phyloP scores from a whole-genome alignment of 2,113 vertebrate species.

The Scartelaos histophorus region DNA sequence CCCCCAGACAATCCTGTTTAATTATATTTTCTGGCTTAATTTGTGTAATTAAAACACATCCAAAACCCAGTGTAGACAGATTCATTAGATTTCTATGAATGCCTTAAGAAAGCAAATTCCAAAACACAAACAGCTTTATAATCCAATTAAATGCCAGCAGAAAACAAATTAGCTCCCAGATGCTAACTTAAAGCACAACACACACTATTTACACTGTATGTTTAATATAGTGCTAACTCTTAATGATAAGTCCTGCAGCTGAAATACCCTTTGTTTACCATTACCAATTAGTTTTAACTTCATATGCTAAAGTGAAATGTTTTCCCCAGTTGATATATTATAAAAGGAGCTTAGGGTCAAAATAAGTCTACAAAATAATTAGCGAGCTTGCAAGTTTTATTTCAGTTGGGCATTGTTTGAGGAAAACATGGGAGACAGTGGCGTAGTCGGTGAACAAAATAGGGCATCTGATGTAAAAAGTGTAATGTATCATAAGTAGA shows the following conservation, averaged over 20 bases:
- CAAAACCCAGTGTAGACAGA: background rate
- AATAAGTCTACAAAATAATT: no score
- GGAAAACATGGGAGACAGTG: no score
- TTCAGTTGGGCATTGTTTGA: no score
- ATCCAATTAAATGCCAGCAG: background rate
- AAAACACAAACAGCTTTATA: background rate
- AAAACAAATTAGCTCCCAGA: background rate
- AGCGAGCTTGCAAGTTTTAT: no score
- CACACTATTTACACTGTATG: background rate
- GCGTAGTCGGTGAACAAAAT: no score
- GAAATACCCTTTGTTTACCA: background rate
- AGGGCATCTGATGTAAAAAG: no score
- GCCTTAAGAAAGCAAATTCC: background rate
- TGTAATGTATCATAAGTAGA: no score
- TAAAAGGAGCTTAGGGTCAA: no score
- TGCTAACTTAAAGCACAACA: background rate
- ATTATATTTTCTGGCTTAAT: background rate
- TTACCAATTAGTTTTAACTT: no score
- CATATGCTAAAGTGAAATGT: no score
- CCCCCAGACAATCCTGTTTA: background rate
- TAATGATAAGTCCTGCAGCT: background rate
- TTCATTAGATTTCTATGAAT: background rate
- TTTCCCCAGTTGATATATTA: no score
- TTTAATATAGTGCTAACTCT: background rate
- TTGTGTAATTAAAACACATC: background rate